Conservation (phyloP, 1,140 invertebrate species). For the Caenorhabditis remanei region DNA sequence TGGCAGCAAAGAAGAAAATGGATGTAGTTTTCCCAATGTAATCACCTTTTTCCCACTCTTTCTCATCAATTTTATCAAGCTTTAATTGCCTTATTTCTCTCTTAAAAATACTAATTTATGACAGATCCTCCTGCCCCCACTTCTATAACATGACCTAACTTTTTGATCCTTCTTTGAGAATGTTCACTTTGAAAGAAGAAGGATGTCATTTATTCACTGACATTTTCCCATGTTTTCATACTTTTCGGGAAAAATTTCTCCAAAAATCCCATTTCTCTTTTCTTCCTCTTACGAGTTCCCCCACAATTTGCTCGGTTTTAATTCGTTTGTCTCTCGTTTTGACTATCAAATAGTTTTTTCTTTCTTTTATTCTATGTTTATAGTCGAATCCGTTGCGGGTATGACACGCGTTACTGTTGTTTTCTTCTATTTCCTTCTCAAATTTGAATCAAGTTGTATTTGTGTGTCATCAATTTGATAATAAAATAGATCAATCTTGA, state of each 20-base stretch:
- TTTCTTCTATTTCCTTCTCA: neutral
- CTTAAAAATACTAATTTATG: slow-evolving; percentile 34
- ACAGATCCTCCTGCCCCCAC: neutral
- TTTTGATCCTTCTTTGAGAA: neutral
- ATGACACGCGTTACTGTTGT: neutral
- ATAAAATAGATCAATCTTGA: neutral
- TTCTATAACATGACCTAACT: neutral
- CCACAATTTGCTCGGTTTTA: neutral
- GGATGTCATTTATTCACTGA: neutral
- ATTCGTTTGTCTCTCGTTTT: neutral
- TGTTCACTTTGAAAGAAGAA: slow-evolving; percentile 13
- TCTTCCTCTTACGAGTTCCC: neutral
- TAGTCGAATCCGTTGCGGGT: slow-evolving; percentile 15
- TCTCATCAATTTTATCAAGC: neutral
- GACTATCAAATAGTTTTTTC: neutral
- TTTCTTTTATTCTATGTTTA: neutral
- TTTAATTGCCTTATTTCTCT: neutral
- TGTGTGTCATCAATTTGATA: neutral
- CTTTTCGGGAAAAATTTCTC: neutral
- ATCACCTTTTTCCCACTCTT: neutral
- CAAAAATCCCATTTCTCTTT: neutral
- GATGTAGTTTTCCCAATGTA: slow-evolving; percentile 67
- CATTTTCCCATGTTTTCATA: neutral
- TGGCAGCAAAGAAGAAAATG: slow-evolving; percentile 65
- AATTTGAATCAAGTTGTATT: neutral